phyloP scores from a whole-genome alignment of 2,113 vertebrate species.

The Argyrosomus japonicus region DNA sequence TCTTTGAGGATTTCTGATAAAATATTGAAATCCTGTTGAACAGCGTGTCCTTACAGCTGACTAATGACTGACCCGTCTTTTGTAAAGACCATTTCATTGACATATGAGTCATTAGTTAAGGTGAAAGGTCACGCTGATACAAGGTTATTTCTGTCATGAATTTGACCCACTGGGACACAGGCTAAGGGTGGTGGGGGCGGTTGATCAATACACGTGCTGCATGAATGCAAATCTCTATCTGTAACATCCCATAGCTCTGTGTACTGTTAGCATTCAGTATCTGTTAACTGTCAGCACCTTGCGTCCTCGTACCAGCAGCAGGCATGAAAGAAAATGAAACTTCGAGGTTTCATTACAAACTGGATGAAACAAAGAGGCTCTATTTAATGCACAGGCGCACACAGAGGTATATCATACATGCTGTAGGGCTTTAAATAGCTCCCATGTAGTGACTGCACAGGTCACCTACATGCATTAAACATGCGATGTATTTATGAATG shows the following conservation, averaged over 20 bases:
- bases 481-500: neutral
- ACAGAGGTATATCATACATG: neutral
- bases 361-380: neutral
- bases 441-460: neutral
- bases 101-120: neutral
- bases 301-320: too few relatives aligned
- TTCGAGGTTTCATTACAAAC: neutral
- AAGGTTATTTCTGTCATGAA: conserved; percentile 2
- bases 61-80: neutral
- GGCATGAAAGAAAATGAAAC: neutral
- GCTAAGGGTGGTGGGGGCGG: neutral
- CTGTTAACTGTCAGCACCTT: too few relatives aligned
- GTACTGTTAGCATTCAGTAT: neutral
- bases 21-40: neutral
- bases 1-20: neutral
- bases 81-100: neutral
- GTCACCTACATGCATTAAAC: conserved; percentile 19
- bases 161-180: neutral
- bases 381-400: neutral
- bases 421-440: neutral
- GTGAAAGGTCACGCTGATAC: neutral
- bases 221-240: neutral
- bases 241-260: neutral
- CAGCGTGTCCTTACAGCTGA: neutral
- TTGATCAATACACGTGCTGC: conserved; percentile 4